Percentiles rank a stretch among this genome's conserved stretches.
phyloP scores from a whole-genome alignment of 2,797 vertebrate genomes.

The Sebastolobus altivelis region DNA sequence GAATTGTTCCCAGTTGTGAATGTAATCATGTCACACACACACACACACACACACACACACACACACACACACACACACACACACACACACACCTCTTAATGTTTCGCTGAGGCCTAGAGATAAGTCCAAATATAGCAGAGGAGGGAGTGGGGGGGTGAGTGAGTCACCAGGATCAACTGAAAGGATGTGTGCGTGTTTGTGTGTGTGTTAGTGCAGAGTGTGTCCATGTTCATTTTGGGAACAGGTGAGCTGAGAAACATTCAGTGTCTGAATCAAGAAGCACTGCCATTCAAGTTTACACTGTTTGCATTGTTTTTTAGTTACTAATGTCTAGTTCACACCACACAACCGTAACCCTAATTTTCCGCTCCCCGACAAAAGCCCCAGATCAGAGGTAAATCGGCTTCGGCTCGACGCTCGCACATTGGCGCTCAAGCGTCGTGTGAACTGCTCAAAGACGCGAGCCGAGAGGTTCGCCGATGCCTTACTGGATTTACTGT shows the following conservation, averaged over 20 bases:
- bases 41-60: neutral
- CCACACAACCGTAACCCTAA: no score
- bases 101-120: constrained; percentile 73
- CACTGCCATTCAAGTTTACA: neutral
- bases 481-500: no score
- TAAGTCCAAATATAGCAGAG: constrained; percentile 81
- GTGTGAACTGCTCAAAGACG: no score
- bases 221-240: constrained; percentile 14
- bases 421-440: no score
- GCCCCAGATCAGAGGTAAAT: no score
- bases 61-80: constrained; percentile 7
- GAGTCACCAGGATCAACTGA: constrained; percentile 78
- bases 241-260: constrained; percentile 13
- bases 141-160: constrained; percentile 57
- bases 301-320: neutral
- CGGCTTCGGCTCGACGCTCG: no score
- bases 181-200: constrained; percentile 4
- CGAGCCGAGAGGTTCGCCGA: no score
- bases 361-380: no score
- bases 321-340: neutral
- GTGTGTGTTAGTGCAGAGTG: constrained; percentile 4
- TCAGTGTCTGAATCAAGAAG: constrained; percentile 13
- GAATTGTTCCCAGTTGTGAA: constrained; percentile 45
- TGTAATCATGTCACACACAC: constrained; percentile 28
- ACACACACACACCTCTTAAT: constrained; percentile 10